Evolutionary conservation across 2,888 invertebrate species (phyloP).

Genomic region (Hylaea fasciaria): DNA sequence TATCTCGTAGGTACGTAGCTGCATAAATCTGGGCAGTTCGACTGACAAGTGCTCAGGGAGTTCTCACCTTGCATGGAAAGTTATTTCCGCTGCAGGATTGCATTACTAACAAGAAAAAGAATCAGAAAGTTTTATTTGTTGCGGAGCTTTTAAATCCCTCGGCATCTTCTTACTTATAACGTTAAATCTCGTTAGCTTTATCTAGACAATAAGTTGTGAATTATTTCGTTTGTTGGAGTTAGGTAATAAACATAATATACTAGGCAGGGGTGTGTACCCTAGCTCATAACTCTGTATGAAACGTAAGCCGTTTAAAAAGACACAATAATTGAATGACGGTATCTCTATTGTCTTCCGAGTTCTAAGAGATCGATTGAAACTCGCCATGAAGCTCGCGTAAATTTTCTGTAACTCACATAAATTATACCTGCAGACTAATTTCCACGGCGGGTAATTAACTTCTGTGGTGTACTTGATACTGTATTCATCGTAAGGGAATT

Average conservation of each 20-base stretch:
- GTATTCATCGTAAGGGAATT: constrained; percentile 70
- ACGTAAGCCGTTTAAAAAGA: no score
- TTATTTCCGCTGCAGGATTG: constrained; percentile 10
- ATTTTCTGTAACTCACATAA: background rate
- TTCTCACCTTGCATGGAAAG: constrained; percentile 8
- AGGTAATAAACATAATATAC: background rate
- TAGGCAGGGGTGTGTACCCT: no score
- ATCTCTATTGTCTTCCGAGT: no score
- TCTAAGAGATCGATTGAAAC: no score
- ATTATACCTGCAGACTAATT: constrained; percentile 52
- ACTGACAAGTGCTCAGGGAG: constrained; percentile 7
- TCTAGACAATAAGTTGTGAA: background rate
- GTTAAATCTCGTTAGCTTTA: background rate
- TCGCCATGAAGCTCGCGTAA: no score
- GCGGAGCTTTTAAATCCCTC: constrained; percentile 1
- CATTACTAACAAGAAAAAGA: constrained; percentile 8
- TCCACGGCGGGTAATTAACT: constrained; percentile 66
- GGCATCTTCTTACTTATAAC: background rate
- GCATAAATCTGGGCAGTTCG: constrained; percentile 7
- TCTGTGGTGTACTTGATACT: constrained; percentile 60
- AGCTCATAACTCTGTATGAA: no score
- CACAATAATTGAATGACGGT: no score
- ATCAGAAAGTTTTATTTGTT: constrained; percentile 2
- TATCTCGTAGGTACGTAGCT: background rate
- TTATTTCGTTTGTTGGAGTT: background rate